Base-by-base conservation (phyloP, 1,140 invertebrate genomes). In the Lepidurus couesii region DNA sequence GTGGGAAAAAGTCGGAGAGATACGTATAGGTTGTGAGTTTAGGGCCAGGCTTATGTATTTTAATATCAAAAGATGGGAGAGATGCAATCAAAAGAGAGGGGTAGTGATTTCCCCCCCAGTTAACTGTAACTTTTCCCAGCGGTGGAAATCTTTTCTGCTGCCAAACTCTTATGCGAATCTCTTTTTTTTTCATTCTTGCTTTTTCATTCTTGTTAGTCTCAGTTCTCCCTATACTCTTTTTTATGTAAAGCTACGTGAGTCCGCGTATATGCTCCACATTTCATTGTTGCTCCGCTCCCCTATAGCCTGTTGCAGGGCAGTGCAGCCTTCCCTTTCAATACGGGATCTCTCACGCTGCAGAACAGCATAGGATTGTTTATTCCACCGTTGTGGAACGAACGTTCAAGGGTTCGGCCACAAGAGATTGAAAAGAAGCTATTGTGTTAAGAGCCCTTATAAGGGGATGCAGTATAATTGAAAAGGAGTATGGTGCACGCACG, bases 361-460 rank as follows among this genome's bases (percentile, higher is more conserved):
- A 1, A 13, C 21, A n/a, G 16, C 53, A 13, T 21, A 65, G 13
- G 53, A 13, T 13, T 65, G 53, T 65, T 65, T 65, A 65, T 65
- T 65, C 53, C 53, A 16, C 53, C 13, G 21, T 65, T 65, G n/a
- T 65, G 9, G 13, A 65, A 10, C 16, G 13, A 16, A 65, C 16
- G 21, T 7, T 65, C 53, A 13, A 65, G 9, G 45, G 16, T 47
- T 34, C 34, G 34, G 34, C 34, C 34, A 34, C 34, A 34, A 21
- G 53, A 13, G 53, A 65, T 65, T 65, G 53, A 65, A 65, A 65
- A 65, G 53, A 65, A 65, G 53, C 53, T 65, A 65, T 65, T 7
- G 53, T n/a, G 21, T 13, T 65, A 65, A n/a, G 21, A 65, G 53
- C 16, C 53, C 53, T 13, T 65, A 65, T 65, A 65, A 65, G 53